These are phyloP conservation scores for Brachionus rotundiformis DNA, from an alignment of 1,140 invertebrate genomes.

Conservation along the genomic window DNA sequence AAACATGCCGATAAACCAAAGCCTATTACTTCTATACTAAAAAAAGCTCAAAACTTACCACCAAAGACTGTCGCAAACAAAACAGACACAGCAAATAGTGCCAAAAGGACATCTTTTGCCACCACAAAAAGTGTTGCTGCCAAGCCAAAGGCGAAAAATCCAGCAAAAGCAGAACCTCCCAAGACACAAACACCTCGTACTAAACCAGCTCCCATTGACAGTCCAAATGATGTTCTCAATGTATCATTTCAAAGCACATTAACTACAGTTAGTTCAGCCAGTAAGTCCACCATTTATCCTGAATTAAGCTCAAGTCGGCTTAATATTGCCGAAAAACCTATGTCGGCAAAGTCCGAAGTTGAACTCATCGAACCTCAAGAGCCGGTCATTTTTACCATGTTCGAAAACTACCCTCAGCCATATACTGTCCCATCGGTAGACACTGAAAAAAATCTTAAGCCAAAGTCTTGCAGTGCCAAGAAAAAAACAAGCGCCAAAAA, in stretches of 20 bases:
- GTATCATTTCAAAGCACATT: conserved; percentile 19
- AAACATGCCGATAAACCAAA: not conserved
- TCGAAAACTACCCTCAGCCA: conserved; percentile 9
- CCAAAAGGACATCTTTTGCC: not conserved
- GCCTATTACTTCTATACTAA: conserved; percentile 5
- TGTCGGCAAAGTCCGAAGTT: not conserved
- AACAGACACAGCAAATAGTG: not conserved
- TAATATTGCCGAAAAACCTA: not conserved
- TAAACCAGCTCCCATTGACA: not conserved
- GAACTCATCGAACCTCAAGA: not conserved
- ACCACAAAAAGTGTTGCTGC: not conserved
- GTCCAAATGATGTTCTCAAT: not conserved
- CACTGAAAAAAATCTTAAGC: not conserved
- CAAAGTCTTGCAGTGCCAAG: not conserved
- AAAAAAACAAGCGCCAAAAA: not conserved
- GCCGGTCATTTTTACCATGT: conserved; percentile 17
- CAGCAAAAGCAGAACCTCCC: not conserved
- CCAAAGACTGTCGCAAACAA: not conserved
- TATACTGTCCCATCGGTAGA: not conserved
- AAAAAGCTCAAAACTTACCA: not conserved
- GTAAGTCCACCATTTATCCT: conserved; percentile 8
- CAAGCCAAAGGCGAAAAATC: not conserved
- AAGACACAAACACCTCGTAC: not conserved
- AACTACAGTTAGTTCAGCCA: not conserved
- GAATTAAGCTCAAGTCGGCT: conserved; percentile 1